phyloP scores from a whole-genome alignment of 1,140 invertebrate species.

The Thereuonema tuberculata region DNA sequence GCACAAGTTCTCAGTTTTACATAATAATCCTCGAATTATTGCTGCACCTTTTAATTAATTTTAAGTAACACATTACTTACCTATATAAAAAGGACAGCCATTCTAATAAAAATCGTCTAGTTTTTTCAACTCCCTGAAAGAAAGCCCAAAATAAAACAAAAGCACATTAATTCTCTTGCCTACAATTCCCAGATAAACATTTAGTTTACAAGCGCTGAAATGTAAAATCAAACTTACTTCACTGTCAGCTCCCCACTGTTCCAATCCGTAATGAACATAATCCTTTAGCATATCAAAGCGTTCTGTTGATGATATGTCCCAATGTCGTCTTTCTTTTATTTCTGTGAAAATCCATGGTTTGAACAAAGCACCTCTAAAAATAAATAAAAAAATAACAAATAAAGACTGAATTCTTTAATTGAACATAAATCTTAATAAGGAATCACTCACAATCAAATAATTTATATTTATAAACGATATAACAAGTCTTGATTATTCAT shows the following conservation, averaged over 20 bases:
- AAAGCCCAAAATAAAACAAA: conserved; percentile 11
- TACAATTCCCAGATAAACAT: neutral
- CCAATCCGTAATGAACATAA: conserved; percentile 85
- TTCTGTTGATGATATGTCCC: conserved; percentile 82
- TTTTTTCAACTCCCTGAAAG: conserved; percentile 73
- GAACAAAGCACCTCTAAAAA: conserved; percentile 73
- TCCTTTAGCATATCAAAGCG: conserved; percentile 82
- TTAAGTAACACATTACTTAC: no score
- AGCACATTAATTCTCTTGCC: neutral
- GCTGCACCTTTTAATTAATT: neutral
- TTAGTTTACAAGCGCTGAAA: neutral
- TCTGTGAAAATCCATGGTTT: conserved; percentile 99
- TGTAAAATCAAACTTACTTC: conserved; percentile 32
- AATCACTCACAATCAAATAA: no score
- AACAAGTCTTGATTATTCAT: no score
- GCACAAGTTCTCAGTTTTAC: neutral
- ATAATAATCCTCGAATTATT: neutral
- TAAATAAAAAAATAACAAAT: no score
- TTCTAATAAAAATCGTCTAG: conserved; percentile 81
- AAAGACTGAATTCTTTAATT: no score
- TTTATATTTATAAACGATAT: no score
- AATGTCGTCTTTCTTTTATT: conserved; percentile 83
- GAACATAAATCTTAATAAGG: conserved; percentile 6
- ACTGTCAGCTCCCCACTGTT: conserved; percentile 97
- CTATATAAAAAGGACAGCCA: conserved; percentile 83